phyloP scores from a whole-genome alignment of 2,888 invertebrate genomes.

The Dicyrtoma fusca region DNA sequence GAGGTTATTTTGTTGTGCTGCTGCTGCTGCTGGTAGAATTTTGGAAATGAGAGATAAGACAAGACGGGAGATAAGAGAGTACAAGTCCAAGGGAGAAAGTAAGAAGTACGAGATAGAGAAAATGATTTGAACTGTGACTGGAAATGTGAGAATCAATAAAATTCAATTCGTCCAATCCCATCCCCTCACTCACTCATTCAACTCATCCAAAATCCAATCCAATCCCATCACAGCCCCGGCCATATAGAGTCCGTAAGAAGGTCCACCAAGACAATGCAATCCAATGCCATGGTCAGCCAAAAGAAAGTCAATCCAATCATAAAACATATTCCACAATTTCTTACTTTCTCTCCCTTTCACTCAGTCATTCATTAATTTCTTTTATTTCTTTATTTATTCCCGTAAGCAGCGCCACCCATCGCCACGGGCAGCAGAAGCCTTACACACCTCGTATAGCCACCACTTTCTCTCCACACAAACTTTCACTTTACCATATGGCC shows the following conservation, averaged over 20 bases:
- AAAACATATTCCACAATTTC: slow-evolving; percentile 21
- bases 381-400: slow-evolving; percentile 11
- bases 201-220: not conserved
- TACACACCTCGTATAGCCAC: too few relatives aligned
- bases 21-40: too few relatives aligned
- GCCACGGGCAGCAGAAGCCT: too few relatives aligned
- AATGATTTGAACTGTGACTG: slow-evolving; percentile 43
- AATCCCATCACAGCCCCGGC: not conserved
- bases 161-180: slow-evolving; percentile 43
- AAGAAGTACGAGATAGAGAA: slow-evolving; percentile 2
- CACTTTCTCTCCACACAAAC: too few relatives aligned
- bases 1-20: too few relatives aligned
- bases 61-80: too few relatives aligned
- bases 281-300: not conserved
- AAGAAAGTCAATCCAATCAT: not conserved
- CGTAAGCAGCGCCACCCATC: too few relatives aligned
- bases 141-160: slow-evolving; percentile 49
- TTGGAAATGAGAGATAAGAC: too few relatives aligned
- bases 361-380: not conserved
- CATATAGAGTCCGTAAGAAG: too few relatives aligned
- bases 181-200: slow-evolving; percentile 12
- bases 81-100: too few relatives aligned
- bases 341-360: slow-evolving; percentile 11
- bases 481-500: too few relatives aligned
- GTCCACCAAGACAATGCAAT: not conserved